phyloP scores from a whole-genome alignment of 2,888 invertebrate genomes.

The Drosophila greeni region DNA sequence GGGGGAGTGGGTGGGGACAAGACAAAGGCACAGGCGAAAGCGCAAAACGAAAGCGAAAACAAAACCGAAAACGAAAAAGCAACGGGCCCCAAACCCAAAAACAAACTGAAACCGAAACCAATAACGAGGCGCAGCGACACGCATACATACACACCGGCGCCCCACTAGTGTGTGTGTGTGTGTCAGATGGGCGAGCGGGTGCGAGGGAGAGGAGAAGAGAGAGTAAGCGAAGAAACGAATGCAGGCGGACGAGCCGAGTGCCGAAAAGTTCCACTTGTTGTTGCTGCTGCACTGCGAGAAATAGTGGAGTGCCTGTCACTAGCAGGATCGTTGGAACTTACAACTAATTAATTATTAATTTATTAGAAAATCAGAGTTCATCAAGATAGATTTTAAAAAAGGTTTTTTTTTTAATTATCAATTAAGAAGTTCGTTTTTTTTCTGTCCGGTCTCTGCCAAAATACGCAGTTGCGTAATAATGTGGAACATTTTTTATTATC shows the following conservation, averaged over 20 bases:
- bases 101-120: slow-evolving; percentile 52
- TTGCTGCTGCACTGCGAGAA: slow-evolving; percentile 31
- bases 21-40: slow-evolving; percentile 46
- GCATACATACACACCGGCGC: slow-evolving; percentile 42
- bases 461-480: too few species aligned
- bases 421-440: too few species aligned
- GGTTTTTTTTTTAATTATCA: too few species aligned
- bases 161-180: slow-evolving; percentile 1
- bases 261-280: slow-evolving; percentile 65
- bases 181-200: not conserved
- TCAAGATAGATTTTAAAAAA: too few species aligned
- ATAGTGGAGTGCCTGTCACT: not conserved
- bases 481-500: too few species aligned
- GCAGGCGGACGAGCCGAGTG: slow-evolving; percentile 51
- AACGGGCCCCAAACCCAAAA: slow-evolving; percentile 44
- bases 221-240: slow-evolving; percentile 37
- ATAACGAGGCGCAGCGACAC: slow-evolving; percentile 44
- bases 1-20: slow-evolving; percentile 4
- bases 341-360: too few species aligned
- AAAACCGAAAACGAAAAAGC: slow-evolving; percentile 38
- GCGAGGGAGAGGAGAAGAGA: slow-evolving; percentile 3
- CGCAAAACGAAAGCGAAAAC: slow-evolving; percentile 46
- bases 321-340: not conserved
- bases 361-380: too few species aligned
- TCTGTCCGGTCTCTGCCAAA: too few species aligned